Evolutionary conservation across 2,113 vertebrate species (phyloP), one percentile per base, ranked within the genome.

Genomic region (Canis aureus): DNA sequence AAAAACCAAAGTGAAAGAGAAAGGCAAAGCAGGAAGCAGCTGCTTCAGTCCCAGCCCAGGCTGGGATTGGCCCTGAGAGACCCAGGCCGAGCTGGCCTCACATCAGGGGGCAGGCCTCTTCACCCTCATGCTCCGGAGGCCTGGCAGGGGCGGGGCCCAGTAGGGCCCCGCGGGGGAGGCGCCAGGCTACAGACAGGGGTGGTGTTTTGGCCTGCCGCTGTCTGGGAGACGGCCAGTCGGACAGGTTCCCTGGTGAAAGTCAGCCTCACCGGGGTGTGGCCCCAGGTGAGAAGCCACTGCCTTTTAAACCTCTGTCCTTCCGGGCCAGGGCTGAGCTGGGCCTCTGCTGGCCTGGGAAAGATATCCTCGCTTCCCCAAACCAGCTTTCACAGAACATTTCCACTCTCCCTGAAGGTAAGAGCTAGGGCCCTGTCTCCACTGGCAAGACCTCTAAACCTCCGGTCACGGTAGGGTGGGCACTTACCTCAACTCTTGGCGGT

Each of bases 1-100:
- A 97, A 95, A 98, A 97, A 81, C 74, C 94, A 97, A 97, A 98
- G 97, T 97, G 97, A 97, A 97, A 98, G 91, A 60, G 92, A 98
- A 97, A 67, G 51, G 66, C 91, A 84, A 93, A 97, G 60, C 91
- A 88, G 97, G 97, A 98, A 97, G 97, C 91, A 82, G 60, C 74
- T 12, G 13, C 80, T 95, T 49, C 27, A 96, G 76, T 67, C 20
- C n/a, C 82, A 95, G 89, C 69, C 79, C 16, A 23, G 55, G 23
- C 66, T n/a, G 29, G 25, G 38, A 60, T 35, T 12, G 53, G 25
- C 27, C 17, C n/a, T 49, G 35, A 53, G 62, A 27, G 23, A 62
- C 51, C 55, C 55, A 73, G 16, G 20, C 55, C 2, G 2, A 85
- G 16, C 55, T 67, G 62, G 59, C 60, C 59, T 96, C 27, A 27